Base-by-base conservation (phyloP, 2,113 vertebrate species). In the Silurus glanis region DNA sequence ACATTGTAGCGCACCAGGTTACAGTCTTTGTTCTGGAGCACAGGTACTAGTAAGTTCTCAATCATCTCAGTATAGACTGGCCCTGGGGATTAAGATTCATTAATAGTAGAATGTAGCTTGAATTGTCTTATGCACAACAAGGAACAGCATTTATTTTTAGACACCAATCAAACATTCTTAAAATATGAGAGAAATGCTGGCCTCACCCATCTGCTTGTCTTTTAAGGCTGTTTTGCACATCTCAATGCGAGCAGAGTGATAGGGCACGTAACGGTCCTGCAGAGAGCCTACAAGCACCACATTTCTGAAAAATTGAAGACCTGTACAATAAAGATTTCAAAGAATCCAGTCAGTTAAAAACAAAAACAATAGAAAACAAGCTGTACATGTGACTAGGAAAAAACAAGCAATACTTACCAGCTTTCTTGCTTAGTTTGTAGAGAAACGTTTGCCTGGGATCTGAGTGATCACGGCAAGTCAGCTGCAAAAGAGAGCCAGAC, bases 191-290 rank as follows among this genome's bases (percentile, higher is more conserved):
- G 2, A 69, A 61, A 9, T 28, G 37, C 8, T 71, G 4, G 21
- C 85, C 93, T 95, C 94, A 99, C 98, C 98, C 94, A 97, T 97
- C 89, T 99, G 97, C 91, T 99, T 99, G 94, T 99, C 98, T 90
- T 99, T 99, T 93, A 99, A 94, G 92, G 98, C 98, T 64, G 98
- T 99, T 96, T 99, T 99, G 94, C 98, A 99, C 97, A 99, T 99
- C 93, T 99, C 98, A 91, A 99, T 97, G 71, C 98, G 96, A 85
- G 98, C 98, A 16, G 98, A 99, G 92, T 99, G 98, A 86, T 99
- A 99, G 83, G 98, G 98, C 87, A 99, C 98, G 0, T 99, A 99
- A 85, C 98, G 97, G 93, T 99, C 98, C 92, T 99, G 98, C 87
- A 99, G 94, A 23, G 98, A 99, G 53, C 98, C 97, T 47, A 99